phyloP scores from a whole-genome alignment of 2,113 vertebrate genomes.

The Sebastes fasciatus region DNA sequence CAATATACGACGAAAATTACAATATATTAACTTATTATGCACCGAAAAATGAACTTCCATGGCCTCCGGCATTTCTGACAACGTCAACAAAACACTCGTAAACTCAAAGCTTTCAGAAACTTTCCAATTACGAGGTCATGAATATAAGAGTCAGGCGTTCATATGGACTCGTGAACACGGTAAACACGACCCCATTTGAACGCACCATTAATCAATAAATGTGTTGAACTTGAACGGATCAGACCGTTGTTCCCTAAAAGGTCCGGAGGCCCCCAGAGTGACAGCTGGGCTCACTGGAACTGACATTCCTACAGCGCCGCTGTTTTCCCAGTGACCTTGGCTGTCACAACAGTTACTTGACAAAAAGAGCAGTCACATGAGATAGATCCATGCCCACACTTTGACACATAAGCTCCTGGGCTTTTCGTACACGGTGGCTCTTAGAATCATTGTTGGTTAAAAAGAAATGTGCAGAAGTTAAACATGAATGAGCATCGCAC shows the following conservation, averaged over 20 bases:
- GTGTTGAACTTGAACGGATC: not conserved
- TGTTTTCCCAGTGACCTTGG: conserved; percentile 63
- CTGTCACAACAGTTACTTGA: conserved; percentile 72
- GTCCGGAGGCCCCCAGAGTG: conserved; percentile 44
- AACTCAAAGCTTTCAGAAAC: too few species aligned
- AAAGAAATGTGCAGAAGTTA: conserved; percentile 20
- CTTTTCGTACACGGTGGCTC: not conserved
- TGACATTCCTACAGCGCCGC: conserved; percentile 43
- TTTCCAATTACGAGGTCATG: too few species aligned
- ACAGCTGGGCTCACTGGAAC: conserved; percentile 56
- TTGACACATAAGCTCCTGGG: conserved; percentile 41
- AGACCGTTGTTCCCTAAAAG: not conserved
- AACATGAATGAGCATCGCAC: conserved; percentile 28
- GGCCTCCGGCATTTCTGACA: too few species aligned
- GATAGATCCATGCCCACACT: conserved; percentile 18
- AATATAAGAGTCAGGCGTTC: too few species aligned
- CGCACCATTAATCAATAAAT: not conserved
- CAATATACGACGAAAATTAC: too few species aligned
- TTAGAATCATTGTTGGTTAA: conserved; percentile 13
- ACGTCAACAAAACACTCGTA: too few species aligned
- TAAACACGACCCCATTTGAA: too few species aligned
- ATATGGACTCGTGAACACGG: too few species aligned
- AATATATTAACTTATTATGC: too few species aligned
- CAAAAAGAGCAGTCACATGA: conserved; percentile 58
- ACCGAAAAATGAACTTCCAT: too few species aligned